Base-by-base conservation (phyloP, 2,888 invertebrate genomes). In the Aelia acuminata region DNA sequence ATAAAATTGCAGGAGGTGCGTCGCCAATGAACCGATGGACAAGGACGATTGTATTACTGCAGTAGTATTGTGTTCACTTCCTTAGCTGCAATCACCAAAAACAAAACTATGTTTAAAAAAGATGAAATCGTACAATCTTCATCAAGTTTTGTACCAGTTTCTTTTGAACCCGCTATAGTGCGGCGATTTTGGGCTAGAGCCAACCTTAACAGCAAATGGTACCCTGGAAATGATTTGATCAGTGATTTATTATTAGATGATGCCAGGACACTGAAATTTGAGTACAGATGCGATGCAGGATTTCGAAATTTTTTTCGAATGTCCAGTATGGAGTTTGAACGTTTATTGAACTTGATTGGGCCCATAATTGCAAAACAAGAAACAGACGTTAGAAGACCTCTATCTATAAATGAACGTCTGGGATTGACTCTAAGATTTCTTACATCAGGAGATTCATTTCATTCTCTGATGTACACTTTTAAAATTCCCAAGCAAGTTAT, bases 401-500 rank as follows among this genome's bases (percentile, higher is more conserved):
- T 89, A 84, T 86, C 89, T 20, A 49, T 88, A 48, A 85, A 57
- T 31, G 86, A 89, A 84, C 88, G 87, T 31, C 88, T 90, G 84
- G 90, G 90, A 20, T 84, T 89, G 48, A 89, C 89, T 26, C 85
- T 90, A 85, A 75, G 90, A 85, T 90, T 89, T 88, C 70, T 90
- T 26, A 89, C 90, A 70, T 80, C 88, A 88, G 89, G 90, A 31
- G 90, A 90, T 87, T 90, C 89, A 49, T 90, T 80, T 85, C 87
- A 63, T 13, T 89, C 88, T 80, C 63, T 90, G n/a, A 89, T 86
- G 70, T 90, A 90, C 88, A 84, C 89, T 70, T 90, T 90, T 53
- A 90, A 85, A 70, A 89, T 90, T 87, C 89, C 89, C n/a, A 90
- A 90, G 84, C 89, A 89, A 87, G 70, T 63, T 57, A 89, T 90